Conservation (phyloP, 2,797 vertebrate genomes). For the Macroramphosus scolopax region DNA sequence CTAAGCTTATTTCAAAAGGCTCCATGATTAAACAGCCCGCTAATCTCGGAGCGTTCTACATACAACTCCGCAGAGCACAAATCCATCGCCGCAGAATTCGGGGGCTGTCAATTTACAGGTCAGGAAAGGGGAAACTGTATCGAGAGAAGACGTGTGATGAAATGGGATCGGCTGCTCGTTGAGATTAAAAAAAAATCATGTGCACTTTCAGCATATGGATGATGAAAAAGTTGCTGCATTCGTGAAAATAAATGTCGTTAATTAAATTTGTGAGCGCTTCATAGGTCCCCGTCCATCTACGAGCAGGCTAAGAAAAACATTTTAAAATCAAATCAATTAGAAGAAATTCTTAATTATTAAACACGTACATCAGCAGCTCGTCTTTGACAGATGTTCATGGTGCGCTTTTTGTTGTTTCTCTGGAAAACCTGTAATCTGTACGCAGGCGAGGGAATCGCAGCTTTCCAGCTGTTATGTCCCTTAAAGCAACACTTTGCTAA, state of each 20-base stretch:
- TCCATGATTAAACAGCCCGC: conserved; percentile 61
- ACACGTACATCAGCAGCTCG: too few species aligned
- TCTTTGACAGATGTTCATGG: too few species aligned
- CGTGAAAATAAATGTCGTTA: too few species aligned
- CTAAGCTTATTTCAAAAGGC: conserved; percentile 67
- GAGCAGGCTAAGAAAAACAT: too few species aligned
- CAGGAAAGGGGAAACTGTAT: neutral
- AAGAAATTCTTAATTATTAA: too few species aligned
- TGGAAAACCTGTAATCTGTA: conserved; percentile 39
- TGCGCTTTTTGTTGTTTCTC: conserved; percentile 21
- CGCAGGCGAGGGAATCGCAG: conserved; percentile 27
- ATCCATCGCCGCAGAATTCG: conserved; percentile 42
- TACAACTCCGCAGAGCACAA: conserved; percentile 55
- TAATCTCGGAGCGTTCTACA: conserved; percentile 60
- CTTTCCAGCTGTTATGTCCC: conserved; percentile 47
- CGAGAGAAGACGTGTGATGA: conserved; percentile 1
- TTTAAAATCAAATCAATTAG: too few species aligned
- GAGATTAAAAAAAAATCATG: conserved; percentile 42
- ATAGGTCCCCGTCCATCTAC: too few species aligned
- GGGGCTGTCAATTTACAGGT: conserved; percentile 30
- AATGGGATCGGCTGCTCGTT: conserved; percentile 9
- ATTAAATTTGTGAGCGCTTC: too few species aligned
- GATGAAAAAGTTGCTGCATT: too few species aligned
- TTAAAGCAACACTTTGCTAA: conserved; percentile 64
- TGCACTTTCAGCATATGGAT: too few species aligned